Conservation (phyloP, 2,113 vertebrate species). For the Otus sunia region DNA sequence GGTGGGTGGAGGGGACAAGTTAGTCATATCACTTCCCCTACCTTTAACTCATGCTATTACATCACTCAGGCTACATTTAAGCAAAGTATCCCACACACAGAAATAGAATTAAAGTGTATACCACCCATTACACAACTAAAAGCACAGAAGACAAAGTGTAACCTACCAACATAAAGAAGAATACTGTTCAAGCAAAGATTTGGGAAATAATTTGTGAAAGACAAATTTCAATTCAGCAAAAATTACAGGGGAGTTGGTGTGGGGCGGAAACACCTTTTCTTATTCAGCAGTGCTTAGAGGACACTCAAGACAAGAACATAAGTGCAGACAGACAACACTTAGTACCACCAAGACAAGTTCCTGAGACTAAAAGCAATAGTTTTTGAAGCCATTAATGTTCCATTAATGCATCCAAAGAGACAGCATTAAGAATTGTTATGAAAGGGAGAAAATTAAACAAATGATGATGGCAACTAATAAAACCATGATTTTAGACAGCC, state of each 20-base stretch:
- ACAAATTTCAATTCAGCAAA: neutral
- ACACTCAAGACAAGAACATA: neutral
- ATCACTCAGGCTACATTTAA: neutral
- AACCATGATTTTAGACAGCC: neutral
- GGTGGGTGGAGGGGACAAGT: neutral
- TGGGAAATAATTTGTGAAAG: neutral
- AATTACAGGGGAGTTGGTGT: accelerated
- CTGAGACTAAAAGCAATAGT: neutral
- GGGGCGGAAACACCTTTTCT: neutral
- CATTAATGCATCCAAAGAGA: neutral
- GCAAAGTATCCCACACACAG: neutral
- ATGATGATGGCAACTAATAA: neutral
- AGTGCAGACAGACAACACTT: neutral
- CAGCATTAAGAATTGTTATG: neutral
- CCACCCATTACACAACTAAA: neutral
- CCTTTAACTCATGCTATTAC: neutral
- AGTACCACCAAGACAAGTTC: neutral
- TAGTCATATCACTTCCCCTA: neutral
- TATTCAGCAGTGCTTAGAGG: neutral
- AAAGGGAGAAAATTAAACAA: neutral
- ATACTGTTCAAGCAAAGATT: neutral
- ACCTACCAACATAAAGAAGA: neutral
- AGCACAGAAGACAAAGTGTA: neutral
- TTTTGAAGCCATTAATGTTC: neutral
- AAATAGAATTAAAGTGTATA: neutral